Percentiles rank a stretch among this genome's conserved stretches.
Conservation (phyloP, 2,113 vertebrate genomes). For the Acanthochromis polyacanthus region DNA sequence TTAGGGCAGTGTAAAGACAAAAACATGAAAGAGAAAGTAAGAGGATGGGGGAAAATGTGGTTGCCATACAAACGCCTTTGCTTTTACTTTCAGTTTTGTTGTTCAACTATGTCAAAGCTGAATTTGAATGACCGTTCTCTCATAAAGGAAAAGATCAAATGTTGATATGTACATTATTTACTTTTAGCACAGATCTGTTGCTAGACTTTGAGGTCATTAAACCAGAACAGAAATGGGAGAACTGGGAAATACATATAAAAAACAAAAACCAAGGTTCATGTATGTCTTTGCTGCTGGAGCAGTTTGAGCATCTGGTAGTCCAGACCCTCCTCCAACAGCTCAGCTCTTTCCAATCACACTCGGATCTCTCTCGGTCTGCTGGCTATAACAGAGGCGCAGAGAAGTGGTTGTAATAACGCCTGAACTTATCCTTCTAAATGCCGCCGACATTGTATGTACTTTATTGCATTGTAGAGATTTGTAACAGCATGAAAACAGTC, state of each 20-base stretch:
- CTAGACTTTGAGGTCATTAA: background rate
- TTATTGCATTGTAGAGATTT: conserved; percentile 57
- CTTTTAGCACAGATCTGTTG: background rate
- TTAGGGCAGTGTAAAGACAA: background rate
- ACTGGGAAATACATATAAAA: conserved; percentile 1
- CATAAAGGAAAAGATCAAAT: background rate
- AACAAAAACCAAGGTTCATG: background rate
- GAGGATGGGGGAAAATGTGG: background rate
- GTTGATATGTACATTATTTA: background rate
- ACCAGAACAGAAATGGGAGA: background rate
- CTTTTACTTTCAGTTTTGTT: background rate
- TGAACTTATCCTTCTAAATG: conserved; percentile 53
- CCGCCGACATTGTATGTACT: conserved; percentile 37
- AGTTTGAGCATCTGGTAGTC: conserved; percentile 36
- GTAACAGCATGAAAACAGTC: conserved; percentile 35
- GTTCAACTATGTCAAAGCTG: background rate
- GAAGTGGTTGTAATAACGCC: conserved; percentile 61
- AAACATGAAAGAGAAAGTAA: background rate
- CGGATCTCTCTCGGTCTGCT: conserved; percentile 65
- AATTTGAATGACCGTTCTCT: background rate
- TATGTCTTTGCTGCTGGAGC: background rate
- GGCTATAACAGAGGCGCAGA: conserved; percentile 54
- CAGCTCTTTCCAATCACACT: conserved; percentile 63
- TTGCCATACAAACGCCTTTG: background rate
- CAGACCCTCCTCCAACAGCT: conserved; percentile 44